Evolutionary conservation across 2,113 vertebrate species (phyloP), one percentile per base, ranked within the genome.

Genomic region (Polypterus senegalus): DNA sequence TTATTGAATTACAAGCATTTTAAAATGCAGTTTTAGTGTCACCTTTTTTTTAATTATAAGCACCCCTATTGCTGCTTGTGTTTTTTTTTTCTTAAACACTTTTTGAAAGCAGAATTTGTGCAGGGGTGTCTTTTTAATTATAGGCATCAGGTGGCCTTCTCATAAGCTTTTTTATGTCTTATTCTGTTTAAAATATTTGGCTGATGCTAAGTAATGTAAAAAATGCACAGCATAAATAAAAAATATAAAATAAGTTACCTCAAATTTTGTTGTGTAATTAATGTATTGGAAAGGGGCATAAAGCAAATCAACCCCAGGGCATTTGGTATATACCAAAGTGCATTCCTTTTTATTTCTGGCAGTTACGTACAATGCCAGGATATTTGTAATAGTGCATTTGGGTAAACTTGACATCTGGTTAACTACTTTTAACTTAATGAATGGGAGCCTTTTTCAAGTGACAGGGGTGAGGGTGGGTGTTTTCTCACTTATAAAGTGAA

Each of bases 311-410:
- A 92, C 84, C 82, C 87, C 85, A 92, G 91, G 92, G 90, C 91
- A 94, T 96, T 97, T 96, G 93, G 93, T 94, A 83, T 86, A 81
- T 91, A 93, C 93, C 93, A 96, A 97, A 97, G 93, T 97, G 92
- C 92, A 94, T 97, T 98, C 92, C 91, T 92, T 93, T 91, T 68
- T 90, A 69, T 83, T 71, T 83, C 85, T 89, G 88, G 84, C 87
- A 82, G 69, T 72, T 76, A 68, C 62, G 72, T 71, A 76, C 71
- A 71, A 62, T 68, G 79, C 85, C 84, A 83, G 87, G 77, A 74
- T 69, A 82, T 88, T 89, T 86, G 84, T 82, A 80, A 55, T 61
- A 51, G 59, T 59, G 47, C 83, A 79, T 79, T 85, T 83, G 79
- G 81, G 81, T 82, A 81, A 82, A 80, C 27, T 27, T 27, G 27